phyloP scores from a whole-genome alignment of 2,888 invertebrate genomes.

The Leucophenga montana region DNA sequence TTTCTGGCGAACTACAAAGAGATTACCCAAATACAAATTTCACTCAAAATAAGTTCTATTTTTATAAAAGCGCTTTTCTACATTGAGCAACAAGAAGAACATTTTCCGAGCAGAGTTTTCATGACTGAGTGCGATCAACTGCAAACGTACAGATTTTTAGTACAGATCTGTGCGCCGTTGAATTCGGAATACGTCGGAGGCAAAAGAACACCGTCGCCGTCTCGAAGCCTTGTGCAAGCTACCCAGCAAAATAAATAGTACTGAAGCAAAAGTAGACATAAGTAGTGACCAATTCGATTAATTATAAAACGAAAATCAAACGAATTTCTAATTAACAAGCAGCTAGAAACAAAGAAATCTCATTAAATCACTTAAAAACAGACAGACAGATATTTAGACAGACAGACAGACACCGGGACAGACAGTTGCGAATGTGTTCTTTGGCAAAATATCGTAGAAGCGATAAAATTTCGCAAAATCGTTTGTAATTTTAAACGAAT shows the following conservation, averaged over 20 bases:
- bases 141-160: slow-evolving; percentile 12
- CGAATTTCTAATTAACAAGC: neutral
- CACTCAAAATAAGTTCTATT: slow-evolving; percentile 18
- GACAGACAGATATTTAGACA: slow-evolving; percentile 35
- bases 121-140: slow-evolving; percentile 6
- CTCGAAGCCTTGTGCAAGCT: no score
- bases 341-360: neutral
- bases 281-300: slow-evolving; percentile 20
- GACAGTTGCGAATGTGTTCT: neutral
- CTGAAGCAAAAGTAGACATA: neutral
- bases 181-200: neutral
- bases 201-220: neutral
- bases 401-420: slow-evolving; percentile 11
- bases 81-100: slow-evolving; percentile 3
- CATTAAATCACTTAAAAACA: slow-evolving; percentile 25
- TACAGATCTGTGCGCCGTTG: slow-evolving; percentile 8
- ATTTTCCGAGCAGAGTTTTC: slow-evolving; percentile 22
- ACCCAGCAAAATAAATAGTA: neutral
- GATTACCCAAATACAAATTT: neutral
- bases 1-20: neutral
- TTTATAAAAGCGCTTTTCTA: slow-evolving; percentile 21
- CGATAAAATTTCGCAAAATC: slow-evolving; percentile 30
- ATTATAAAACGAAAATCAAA: slow-evolving; percentile 12
- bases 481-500: slow-evolving; percentile 55
- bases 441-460: slow-evolving; percentile 21